These are phyloP conservation scores for Aphelinus certus DNA, from an alignment of 1,140 invertebrate genomes.

Conservation along the genomic window DNA sequence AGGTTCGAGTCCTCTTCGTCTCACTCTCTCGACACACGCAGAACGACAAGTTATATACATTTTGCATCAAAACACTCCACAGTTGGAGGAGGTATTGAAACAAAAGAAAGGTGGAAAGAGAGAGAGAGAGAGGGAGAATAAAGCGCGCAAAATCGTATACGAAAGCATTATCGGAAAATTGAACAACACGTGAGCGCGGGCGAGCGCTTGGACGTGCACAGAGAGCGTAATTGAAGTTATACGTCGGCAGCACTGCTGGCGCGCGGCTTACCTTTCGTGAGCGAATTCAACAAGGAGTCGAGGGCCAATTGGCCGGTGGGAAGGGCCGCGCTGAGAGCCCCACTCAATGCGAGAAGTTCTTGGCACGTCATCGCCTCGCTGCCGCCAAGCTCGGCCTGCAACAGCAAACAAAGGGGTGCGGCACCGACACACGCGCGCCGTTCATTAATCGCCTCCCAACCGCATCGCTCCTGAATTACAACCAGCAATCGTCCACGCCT, in stretches of 20 bases:
- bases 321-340: constrained; percentile 88
- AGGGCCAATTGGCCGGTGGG: constrained; percentile 87
- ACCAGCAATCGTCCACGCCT: too few species aligned
- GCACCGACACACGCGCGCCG: too few species aligned
- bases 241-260: background rate
- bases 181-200: background rate
- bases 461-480: too few species aligned
- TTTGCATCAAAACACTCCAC: too few species aligned
- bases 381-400: constrained; percentile 67
- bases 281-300: constrained; percentile 81
- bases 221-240: background rate
- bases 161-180: background rate
- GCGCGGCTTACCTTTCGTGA: constrained; percentile 73
- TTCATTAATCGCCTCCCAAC: too few species aligned
- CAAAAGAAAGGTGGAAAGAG: too few species aligned
- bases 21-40: too few species aligned
- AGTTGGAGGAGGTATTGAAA: too few species aligned
- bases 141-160: too few species aligned
- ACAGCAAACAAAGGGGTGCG: constrained; percentile 32
- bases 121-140: background rate
- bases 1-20: too few species aligned
- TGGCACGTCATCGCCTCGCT: constrained; percentile 85
- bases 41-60: too few species aligned
- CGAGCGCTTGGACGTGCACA: background rate
- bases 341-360: constrained; percentile 88